These are phyloP conservation scores for Zaprionus tsacasi DNA, from an alignment of 1,140 invertebrate genomes.

Conservation along the genomic window DNA sequence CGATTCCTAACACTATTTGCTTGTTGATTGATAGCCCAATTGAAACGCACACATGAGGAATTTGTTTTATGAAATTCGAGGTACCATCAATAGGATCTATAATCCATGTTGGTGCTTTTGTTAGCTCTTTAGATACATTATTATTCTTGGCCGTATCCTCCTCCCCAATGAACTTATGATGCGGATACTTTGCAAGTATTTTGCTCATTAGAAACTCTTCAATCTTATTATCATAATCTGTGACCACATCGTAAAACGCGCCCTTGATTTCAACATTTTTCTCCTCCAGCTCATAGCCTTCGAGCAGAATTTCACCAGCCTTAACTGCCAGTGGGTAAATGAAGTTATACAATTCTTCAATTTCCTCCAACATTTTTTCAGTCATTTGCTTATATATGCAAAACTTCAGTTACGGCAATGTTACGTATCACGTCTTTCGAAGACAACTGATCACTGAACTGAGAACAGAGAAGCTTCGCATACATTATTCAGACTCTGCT, in stretches of 20 bases:
- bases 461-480: constrained; percentile 26
- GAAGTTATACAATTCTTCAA: constrained; percentile 86
- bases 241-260: constrained; percentile 91
- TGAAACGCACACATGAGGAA: constrained; percentile 88
- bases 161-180: constrained; percentile 94
- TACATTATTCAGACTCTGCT: background rate
- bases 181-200: constrained; percentile 88
- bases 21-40: constrained; percentile 89
- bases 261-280: constrained; percentile 86
- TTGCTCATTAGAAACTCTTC: constrained; percentile 90
- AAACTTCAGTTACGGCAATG: constrained; percentile 26
- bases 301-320: constrained; percentile 77
- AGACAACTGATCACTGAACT: constrained; percentile 50
- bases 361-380: constrained; percentile 75
- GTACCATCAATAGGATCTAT: constrained; percentile 93
- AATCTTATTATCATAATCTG: constrained; percentile 92
- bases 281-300: constrained; percentile 85
- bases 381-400: constrained; percentile 8
- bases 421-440: constrained; percentile 29
- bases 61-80: constrained; percentile 89
- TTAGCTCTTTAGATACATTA: constrained; percentile 87
- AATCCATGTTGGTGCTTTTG: constrained; percentile 94
- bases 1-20: constrained; percentile 88
- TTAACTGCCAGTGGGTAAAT: constrained; percentile 84
- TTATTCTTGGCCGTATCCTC: constrained; percentile 88